Evolutionary conservation across 2,797 vertebrate genomes (phyloP), one percentile per base, ranked within the genome.

Genomic region (Pseudochaenichthys georgianus): DNA sequence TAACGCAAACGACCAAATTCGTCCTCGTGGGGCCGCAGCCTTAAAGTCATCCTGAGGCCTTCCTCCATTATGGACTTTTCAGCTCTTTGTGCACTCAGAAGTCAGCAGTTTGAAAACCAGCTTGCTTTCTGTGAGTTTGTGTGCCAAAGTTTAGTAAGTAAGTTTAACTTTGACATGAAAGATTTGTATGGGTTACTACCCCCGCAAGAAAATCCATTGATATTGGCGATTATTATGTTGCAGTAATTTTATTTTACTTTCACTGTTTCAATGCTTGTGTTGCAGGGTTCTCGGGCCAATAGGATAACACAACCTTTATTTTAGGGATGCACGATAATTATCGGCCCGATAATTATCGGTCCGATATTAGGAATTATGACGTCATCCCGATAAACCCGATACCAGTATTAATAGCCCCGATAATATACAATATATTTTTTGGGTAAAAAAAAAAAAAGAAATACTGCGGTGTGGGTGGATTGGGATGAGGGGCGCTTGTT

Each of bases 261-360:
- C 5, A 8, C 16, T 38, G 15, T n/a, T 61, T 63, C 52, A 57
- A 61, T 53, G 59, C 55, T 38, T 31, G 7, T 51, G 17, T 63
- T n/a, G 28, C 21, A 28, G 5, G 15, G 59, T 54, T 51, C 34
- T 34, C 3, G 48, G 61, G 59, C 48, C 60, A 77, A 12, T 9
- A 17, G 31, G 38, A 72, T 43, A 55, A 77, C 31, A 64, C 60
- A 41, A 28, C 48, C 50, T 69, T 81, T 71, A 59, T 70, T 50
- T 77, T 82, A 21, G 21, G 21, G 21, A 21, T 21, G 21, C 21
- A 21, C 21, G 21, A 21, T 21, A 21, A 21, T 21, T 21, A 21
- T 21, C 21, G 21, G 21, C 21, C 21, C 21, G 21, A 21, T 21
- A 21, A 21, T 21, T 21, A 21, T 21, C 21, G 21, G 21, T 21